Conservation (phyloP, 1,140 invertebrate species). For the Trachymyrmex cornetzi region DNA sequence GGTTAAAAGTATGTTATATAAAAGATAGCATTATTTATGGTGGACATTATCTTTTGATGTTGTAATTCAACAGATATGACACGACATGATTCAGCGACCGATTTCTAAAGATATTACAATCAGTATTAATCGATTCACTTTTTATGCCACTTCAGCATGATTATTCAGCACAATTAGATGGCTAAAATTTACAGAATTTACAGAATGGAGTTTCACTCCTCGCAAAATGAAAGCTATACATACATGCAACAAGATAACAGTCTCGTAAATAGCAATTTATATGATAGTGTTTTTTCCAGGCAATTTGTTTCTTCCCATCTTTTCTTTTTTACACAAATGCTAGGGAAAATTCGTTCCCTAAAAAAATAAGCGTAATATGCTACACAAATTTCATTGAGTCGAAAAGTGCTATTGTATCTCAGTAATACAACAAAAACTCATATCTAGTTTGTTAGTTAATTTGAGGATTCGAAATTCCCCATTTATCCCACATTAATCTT, state of each 20-base stretch:
- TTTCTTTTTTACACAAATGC: constrained; percentile 61
- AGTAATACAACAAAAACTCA: not conserved
- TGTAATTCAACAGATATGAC: constrained; percentile 70
- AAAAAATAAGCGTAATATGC: constrained; percentile 80
- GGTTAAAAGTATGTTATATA: constrained; percentile 68
- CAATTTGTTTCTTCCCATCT: constrained; percentile 19
- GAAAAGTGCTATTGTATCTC: constrained; percentile 13
- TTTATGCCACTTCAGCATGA: constrained; percentile 28
- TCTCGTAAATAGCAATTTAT: constrained; percentile 64
- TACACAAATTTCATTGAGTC: constrained; percentile 44
- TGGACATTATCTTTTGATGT: constrained; percentile 22
- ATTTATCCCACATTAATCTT: not conserved
- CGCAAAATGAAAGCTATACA: constrained; percentile 65
- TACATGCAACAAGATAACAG: constrained; percentile 72
- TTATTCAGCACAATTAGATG: constrained; percentile 15
- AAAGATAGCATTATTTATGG: constrained; percentile 65
- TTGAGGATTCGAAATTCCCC: not conserved
- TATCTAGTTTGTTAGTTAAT: not conserved
- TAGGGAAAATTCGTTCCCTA: constrained; percentile 45
- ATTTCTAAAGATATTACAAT: constrained; percentile 62
- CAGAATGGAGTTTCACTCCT: constrained; percentile 26
- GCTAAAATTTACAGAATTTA: constrained; percentile 60
- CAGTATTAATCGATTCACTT: constrained; percentile 32
- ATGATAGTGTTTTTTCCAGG: constrained; percentile 59
- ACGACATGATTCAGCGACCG: constrained; percentile 48